Base-by-base conservation (phyloP, 2,888 invertebrate species). In the Limnephilus rhombicus region DNA sequence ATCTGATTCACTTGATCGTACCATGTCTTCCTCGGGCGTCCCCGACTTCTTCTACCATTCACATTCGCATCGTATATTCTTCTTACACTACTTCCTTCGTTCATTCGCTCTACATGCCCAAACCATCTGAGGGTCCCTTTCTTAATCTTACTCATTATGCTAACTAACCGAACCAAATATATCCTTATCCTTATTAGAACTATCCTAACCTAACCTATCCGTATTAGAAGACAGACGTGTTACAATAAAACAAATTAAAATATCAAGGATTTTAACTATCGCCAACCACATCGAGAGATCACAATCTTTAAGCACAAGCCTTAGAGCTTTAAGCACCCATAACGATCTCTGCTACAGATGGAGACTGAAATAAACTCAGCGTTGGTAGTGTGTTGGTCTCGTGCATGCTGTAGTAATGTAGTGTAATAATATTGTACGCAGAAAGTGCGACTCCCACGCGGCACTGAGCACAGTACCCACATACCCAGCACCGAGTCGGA, bases 361-460 rank as follows among this genome's bases (percentile, higher is more conserved):
- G 83, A 12, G 83, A 83, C 83, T 37, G 31, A 83, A 83, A 83
- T 83, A 83, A 29, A 37, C 83, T 29, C 34, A 18, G 83, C 83
- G 83, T 83, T 83, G 83, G 83, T 83, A 31, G 83, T 18, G 1
- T 83, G 34, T 83, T 37, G 53, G 53, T 68, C 53, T 68, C 53
- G 53, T 68, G 24, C 53, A 68, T 24, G 18, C 24, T 68, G 13
- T 68, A 68, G 53, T 68, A 49, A 49, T 49, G 15, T 15, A 49
- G 15, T 15, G 49, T 49, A 49, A 13, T 68, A 68, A 68, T 24
- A 68, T 68, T 68, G 53, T 68, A 68, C 53, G 53, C 53, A 68
- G 53, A 68, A 68, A 68, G 18, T 68, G 53, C 53, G 53, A 68
- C 53, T 68, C 53, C 53, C 53, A 68, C 53, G 53, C 53, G 53